Evolutionary conservation across 64 coral and sea anemone genomes (phyloP).

Genomic region (Anthopleura sola): DNA sequence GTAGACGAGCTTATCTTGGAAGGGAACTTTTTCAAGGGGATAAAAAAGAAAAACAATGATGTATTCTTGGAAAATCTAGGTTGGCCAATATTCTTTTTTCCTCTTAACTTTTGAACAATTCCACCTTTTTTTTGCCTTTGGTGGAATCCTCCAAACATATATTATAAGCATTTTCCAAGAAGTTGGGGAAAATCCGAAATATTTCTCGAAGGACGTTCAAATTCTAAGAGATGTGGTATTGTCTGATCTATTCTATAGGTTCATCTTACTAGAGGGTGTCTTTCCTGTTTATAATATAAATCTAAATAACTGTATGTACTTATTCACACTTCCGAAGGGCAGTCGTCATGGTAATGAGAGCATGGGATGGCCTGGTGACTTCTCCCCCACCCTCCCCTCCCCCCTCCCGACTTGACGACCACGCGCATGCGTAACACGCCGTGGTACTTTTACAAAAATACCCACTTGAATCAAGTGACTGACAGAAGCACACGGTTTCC

Average conservation of each 20-base stretch:
- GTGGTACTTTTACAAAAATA: conserved; percentile 26
- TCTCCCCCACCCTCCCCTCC: conserved; percentile 6
- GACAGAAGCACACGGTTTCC: conserved; percentile 29
- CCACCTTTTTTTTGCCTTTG: neutral
- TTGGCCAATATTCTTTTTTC: conserved; percentile 2
- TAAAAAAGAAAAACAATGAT: neutral
- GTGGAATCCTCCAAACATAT: neutral
- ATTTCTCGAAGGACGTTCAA: neutral
- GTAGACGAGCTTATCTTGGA: neutral
- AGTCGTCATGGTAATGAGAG: conserved; percentile 63
- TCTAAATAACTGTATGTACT: conserved; percentile 99
- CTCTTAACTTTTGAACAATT: neutral
- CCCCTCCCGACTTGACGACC: conserved; percentile 4
- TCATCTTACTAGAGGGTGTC: conserved; percentile 47
- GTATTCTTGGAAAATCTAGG: neutral
- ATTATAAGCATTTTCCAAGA: conserved; percentile 3
- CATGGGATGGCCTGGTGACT: conserved; percentile 28
- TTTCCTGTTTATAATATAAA: conserved; percentile 99
- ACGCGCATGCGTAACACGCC: neutral
- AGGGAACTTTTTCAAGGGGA: neutral
- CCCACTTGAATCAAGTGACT: conserved; percentile 32
- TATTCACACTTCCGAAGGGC: conserved; percentile 98
- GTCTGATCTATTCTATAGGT: conserved; percentile 61
- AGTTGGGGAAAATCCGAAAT: neutral
- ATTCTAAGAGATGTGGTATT: conserved; percentile 16